Conservation (phyloP, 1,140 invertebrate species). For the silkworm (Bombyx mori) region ASM3026992v2 NC_085111.1:12987001-12987500, state of each 20-base stretch:
- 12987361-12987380: slow-evolving; percentile 90
- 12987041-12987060: slow-evolving; percentile 76
- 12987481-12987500: no score
- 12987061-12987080: slow-evolving; percentile 69
- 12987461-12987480: no score
- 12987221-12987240: slow-evolving; percentile 78
- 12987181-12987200: background rate
- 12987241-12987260: slow-evolving; percentile 89
- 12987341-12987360: slow-evolving; percentile 95
- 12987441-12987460: background rate
- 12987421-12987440: slow-evolving; percentile 72
- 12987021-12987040: slow-evolving; percentile 38
- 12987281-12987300: slow-evolving; percentile 96
- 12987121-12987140: slow-evolving; percentile 90
- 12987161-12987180: background rate
- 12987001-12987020: slow-evolving; percentile 14
- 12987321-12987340: slow-evolving; percentile 82
- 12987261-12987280: slow-evolving; percentile 86
- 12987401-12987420: slow-evolving; percentile 85
- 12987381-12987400: slow-evolving; percentile 93
- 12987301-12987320: slow-evolving; percentile 87
- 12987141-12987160: slow-evolving; percentile 76
- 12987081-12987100: slow-evolving; percentile 72
- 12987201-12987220: no score
- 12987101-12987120: slow-evolving; percentile 94